Conservation (phyloP, 1,140 invertebrate species). For the Drosophila pectinifera region DNA sequence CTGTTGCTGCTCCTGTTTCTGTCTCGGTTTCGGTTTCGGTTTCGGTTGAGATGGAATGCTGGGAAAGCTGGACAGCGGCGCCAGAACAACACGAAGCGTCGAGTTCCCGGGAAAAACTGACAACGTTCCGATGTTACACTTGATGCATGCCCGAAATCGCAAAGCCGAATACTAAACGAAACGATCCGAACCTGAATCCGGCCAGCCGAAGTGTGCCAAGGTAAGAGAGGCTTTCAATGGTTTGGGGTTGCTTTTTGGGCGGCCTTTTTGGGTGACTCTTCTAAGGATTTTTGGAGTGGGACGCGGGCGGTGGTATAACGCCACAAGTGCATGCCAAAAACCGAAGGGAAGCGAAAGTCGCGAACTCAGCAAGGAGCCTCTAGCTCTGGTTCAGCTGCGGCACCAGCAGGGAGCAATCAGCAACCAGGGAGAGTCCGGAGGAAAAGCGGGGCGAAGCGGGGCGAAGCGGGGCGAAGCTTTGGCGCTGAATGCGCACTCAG, state of each 20-base stretch:
- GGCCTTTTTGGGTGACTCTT: conserved; percentile 2
- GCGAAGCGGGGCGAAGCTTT: conserved; percentile 33
- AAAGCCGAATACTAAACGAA: conserved; percentile 14
- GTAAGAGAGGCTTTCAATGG: conserved; percentile 3
- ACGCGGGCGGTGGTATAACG: conserved; percentile 19
- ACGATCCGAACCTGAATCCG: conserved; percentile 24
- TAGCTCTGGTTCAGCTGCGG: not conserved
- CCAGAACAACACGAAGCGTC: conserved; percentile 68
- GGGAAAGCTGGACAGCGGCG: conserved; percentile 6
- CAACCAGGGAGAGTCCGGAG: no score
- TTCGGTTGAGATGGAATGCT: conserved; percentile 1
- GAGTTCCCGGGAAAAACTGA: conserved; percentile 84
- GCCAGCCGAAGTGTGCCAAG: conserved; percentile 33
- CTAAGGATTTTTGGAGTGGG: not conserved
- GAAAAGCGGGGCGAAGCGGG: not conserved
- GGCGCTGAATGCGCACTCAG: conserved; percentile 32
- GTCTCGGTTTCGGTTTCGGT: conserved; percentile 10
- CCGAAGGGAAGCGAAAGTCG: conserved; percentile 8
- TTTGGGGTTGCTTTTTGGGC: conserved; percentile 3
- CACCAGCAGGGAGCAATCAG: not conserved
- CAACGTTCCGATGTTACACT: conserved; percentile 70
- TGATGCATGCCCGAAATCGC: conserved; percentile 74
- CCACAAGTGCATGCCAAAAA: conserved; percentile 69
- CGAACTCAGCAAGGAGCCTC: not conserved
- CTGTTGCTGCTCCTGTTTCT: conserved; percentile 2